Base-by-base conservation (phyloP, 2,113 vertebrate species). In the Enhydra lutris region DNA sequence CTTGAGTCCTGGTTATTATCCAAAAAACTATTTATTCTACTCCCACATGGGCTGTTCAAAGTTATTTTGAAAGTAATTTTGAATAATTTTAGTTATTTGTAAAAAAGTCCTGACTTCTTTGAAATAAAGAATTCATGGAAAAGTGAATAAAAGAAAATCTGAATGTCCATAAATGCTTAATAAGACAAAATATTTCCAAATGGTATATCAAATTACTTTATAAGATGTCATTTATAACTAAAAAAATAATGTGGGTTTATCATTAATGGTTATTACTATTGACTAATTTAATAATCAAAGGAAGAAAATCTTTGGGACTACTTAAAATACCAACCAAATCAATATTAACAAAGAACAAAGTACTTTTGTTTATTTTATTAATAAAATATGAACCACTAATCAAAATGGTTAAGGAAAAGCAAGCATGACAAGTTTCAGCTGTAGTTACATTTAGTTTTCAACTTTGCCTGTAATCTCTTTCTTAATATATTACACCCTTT, bases 11-110 rank as follows among this genome's bases (percentile, higher is more conserved):
- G 65, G 6, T 96, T 29, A 57, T 89, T 78, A 78, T 52, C 69
- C 6, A 36, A 55, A 78, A 93, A 83, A n/a, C 6, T 52, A 23
- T 86, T 86, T 55, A 34, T 63, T 81, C 36, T 97, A 31, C 3
- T 91, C 65, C 74, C 50, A 91, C 15, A 1, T 39, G 45, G n/a
- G 31, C 29, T 76, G 2, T 67, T 92, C 71, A 80, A 92, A 97
- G n/a, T 82, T 91, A 89, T 88, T 42, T 76, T 80, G 31, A 97
- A 92, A 97, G 29, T 45, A 50, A 86, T 80, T 63, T 52, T 74
- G 59, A 93, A 81, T 63, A 36, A 91, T 93, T 87, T 94, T 57
- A 92, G 67, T 80, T 89, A 84, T 85, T 69, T 84, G 26, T 63
- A 88, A 80, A 94, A 55, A 61, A 39, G 20, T 39, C 57, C 45